Base-by-base conservation (phyloP, 2,113 vertebrate species). In the Stegastes partitus region DNA sequence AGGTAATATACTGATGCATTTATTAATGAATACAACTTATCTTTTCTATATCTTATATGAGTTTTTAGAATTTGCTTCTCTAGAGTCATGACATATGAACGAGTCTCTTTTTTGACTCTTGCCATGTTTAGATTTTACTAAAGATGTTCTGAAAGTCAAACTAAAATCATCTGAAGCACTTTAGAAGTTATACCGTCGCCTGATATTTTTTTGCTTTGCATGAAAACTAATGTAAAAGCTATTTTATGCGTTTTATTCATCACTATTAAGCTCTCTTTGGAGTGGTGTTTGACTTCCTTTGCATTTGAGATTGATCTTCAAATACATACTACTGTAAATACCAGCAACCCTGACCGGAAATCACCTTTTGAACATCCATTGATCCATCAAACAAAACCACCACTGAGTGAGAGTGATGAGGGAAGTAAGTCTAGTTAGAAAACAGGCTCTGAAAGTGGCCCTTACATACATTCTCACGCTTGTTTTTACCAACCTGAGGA, bases 401-500 rank as follows among this genome's bases (percentile, higher is more conserved):
- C 10, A 50, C 1, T 4, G 10, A 65, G 23, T 65, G n/a, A 53
- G 8, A n/a, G 22, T 19, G 44, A 21, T 8, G 15, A 45, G 23
- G 50, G 45, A 79, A 69, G 1, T 14, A 12, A 10, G 31, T 26
- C 14, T 26, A 34, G 19, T 62, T 54, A 53, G 25, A 56, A 55
- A 68, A 23, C 5, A 64, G 22, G 34, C 3, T 50, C 12, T 62
- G 23, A 73, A 77, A 62, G 31, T n/a, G 47, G 2, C 6, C n/a
- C 10, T 19, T 0, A 58, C 1, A 8, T 62, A 49, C 21, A 5
- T 9, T n/a, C 11, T 23, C 2, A 0, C 0, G 0, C 18, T 59
- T 64, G 23, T 68, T 64, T 54, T n/a, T 26, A 28, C 12, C 21
- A 37, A n/a, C 14, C 22, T 16, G 1, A 5, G 3, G 10, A 26